Percentiles rank a stretch among this genome's conserved stretches.
Conservation (phyloP, 2,888 invertebrate species). For the Leuctra nigra region DNA sequence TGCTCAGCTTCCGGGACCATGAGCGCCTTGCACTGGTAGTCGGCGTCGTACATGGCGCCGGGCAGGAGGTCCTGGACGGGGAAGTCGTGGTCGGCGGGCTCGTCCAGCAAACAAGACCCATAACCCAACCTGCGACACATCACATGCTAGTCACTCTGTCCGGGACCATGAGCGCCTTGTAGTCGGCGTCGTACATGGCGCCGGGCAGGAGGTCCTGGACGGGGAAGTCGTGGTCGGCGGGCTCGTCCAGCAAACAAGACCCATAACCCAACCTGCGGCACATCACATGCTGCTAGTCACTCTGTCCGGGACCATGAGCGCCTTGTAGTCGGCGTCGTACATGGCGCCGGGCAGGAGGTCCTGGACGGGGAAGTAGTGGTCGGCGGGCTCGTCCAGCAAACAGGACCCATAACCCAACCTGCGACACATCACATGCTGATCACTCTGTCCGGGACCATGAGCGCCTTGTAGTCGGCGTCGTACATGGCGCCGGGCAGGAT, state of each 20-base stretch:
- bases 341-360: constrained; percentile 57
- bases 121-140: constrained; percentile 48
- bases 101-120: constrained; percentile 58
- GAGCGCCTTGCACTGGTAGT: constrained; percentile 52
- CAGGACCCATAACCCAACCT: constrained; percentile 60
- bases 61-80: constrained; percentile 51
- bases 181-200: constrained; percentile 57
- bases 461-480: constrained; percentile 50
- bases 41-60: constrained; percentile 59
- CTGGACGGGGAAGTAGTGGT: constrained; percentile 48
- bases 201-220: constrained; percentile 54
- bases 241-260: constrained; percentile 57
- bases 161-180: too few relatives aligned
- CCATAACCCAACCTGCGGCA: constrained; percentile 55
- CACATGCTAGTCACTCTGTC: too few relatives aligned
- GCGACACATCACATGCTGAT: too few relatives aligned
- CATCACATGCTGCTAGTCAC: constrained; percentile 6
- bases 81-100: constrained; percentile 50
- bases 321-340: constrained; percentile 54
- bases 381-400: constrained; percentile 54
- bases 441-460: constrained; percentile 35
- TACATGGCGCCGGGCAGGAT: constrained; percentile 60
- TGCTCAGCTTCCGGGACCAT: constrained; percentile 32
- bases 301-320: constrained; percentile 35
- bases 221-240: constrained; percentile 48